Evolutionary conservation across 2,888 invertebrate genomes (phyloP), one percentile per base, ranked within the genome.

Genomic region (Erebia ligea): DNA sequence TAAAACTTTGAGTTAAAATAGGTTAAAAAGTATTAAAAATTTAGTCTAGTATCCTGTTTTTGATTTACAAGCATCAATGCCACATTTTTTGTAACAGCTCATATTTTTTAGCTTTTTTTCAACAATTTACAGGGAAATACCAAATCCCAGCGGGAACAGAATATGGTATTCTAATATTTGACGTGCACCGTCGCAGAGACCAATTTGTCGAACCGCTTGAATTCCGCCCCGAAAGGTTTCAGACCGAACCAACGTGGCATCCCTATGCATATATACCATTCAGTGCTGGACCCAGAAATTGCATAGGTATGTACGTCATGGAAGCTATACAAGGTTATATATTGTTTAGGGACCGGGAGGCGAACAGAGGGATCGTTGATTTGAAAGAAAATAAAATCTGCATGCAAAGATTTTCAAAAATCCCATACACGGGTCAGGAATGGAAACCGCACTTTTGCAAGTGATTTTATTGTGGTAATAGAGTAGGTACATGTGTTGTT

Each of bases 251-350:
- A 45, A 76, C 79, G 4, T 82, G 90, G 73, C 89, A 93, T 78
- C 89, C 90, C 0, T 92, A 83, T 15, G 81, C 85, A 4, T 91
- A 84, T 68, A 85, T 92, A 69, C 92, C 92, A 0, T 95, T 95
- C 72, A 95, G 95, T 78, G 95, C 95, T 1, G 95, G 95, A 0
- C 94, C 94, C 0, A 89, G 95, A n/a, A 95, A 95, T 81, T 95
- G 95, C 76, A 95, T 95, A 70, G 95, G 95, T 95, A 84, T 82
- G 69, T 69, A 21, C 19, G 25, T 56, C 34, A 34, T 34, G 34
- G 34, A 0, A 34, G 34, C 34, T 34, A 34, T 34, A 34, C 34
- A 34, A 34, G 0, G 6, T 6, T 34, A 34, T 34, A 25, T 25
- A 4, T 25, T 25, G 2, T 25, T 25, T 25, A 25, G 25, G 25